Evolutionary conservation across 2,113 vertebrate species (phyloP), one percentile per base, ranked within the genome.

Genomic region (Cephalopholis sonnerati): DNA sequence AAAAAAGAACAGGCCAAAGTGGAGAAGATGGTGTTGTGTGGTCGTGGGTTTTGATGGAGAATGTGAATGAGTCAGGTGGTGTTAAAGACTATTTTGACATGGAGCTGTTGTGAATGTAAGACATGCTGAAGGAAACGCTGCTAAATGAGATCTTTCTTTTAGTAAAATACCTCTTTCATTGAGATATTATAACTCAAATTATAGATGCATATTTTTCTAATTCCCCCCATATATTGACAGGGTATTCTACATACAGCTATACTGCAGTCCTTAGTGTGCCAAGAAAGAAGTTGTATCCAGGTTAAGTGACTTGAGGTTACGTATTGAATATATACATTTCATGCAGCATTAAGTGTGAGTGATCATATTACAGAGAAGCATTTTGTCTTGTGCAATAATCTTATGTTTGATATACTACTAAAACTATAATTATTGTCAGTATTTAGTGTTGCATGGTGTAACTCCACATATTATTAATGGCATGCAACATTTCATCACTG

Each of bases 371-470:
- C 62, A 46, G 24, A 76, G 39, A 74, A 87, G 44, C 72, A 78
- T 90, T 83, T 77, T 82, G 86, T 93, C 72, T 92, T 77, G 89
- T 92, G 83, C 59, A 69, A 81, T 74, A n/a, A 22, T 82, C 77
- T 91, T 83, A 68, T 51, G 59, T 83, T 86, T 70, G 39, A 67
- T 90, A 68, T 83, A 66, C 76, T 76, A 74, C 25, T 74, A 8
- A 58, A 67, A 46, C 17, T 41, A 16, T 58, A n/a, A n/a, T 77
- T 71, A 78, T 44, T 81, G 77, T 87, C 48, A 41, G 61, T 85
- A 82, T 83, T 58, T 84, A 29, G 65, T 82, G 80, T 92, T 84
- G 91, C 90, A 88, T 91, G 83, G 50, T 85, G 84, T 87, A 83
- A 71, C 53, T 77, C 36, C 72, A 81, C 27, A 46, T 81, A 69